A percentile compares a stretch with the other conserved stretches of the same genome.
Conservation (phyloP, 1,140 invertebrate species). For the Orchestia grillus region DNA sequence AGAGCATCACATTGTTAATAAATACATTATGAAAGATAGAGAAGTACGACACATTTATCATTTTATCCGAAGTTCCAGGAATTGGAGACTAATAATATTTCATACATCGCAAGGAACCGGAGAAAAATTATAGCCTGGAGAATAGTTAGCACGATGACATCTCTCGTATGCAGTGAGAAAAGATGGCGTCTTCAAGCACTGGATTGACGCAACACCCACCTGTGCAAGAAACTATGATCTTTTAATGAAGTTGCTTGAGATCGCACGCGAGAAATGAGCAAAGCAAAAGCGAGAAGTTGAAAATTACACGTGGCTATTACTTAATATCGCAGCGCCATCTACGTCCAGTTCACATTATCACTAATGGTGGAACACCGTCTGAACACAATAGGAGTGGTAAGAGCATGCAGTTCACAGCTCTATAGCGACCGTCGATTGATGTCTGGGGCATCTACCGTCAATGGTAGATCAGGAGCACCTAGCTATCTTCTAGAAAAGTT, state of each 20-base stretch:
- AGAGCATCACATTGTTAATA: conserved; percentile 9
- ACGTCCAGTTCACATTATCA: not conserved
- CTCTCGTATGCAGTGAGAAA: not conserved
- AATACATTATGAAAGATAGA: not conserved
- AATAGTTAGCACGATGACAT: too few relatives aligned
- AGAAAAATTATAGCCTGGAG: not conserved
- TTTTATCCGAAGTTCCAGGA: not conserved
- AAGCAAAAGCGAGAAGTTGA: not conserved
- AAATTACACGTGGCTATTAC: not conserved
- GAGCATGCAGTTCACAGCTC: not conserved
- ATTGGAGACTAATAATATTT: not conserved
- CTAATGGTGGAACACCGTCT: not conserved
- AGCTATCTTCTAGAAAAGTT: not conserved
- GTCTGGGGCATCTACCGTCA: not conserved
- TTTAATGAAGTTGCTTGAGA: not conserved
- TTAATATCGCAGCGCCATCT: not conserved
- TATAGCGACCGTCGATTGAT: not conserved
- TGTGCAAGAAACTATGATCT: not conserved
- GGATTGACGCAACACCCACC: not conserved
- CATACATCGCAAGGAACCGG: not conserved
- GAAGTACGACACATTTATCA: not conserved
- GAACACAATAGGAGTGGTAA: not conserved
- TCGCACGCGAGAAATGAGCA: not conserved
- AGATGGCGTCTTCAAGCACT: not conserved
- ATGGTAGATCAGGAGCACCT: not conserved